A percentile compares a stretch with the other conserved stretches of the same genome.
Evolutionary conservation across 2,113 vertebrate species (phyloP).

Genomic region (Sebastes schlegelii): DNA sequence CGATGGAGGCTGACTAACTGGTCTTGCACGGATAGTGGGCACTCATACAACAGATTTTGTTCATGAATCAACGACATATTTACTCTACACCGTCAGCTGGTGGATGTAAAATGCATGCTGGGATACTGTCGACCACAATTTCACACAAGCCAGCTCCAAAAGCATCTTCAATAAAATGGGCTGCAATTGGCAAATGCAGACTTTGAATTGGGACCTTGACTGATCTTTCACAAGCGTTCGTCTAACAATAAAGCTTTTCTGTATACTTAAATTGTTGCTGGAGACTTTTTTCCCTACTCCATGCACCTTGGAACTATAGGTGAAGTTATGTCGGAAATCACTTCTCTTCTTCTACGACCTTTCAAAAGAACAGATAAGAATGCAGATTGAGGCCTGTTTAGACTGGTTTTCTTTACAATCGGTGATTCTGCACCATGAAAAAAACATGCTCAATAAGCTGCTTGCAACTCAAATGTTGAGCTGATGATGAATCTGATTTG

Average conservation of each 20-base stretch:
- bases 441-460: background rate
- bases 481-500: background rate
- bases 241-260: background rate
- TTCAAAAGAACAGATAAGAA: background rate
- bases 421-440: background rate
- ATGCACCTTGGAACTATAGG: too few relatives aligned
- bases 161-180: background rate
- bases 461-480: too few relatives aligned
- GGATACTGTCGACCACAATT: background rate
- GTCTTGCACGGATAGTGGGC: background rate
- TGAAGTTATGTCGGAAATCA: too few relatives aligned
- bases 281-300: too few relatives aligned
- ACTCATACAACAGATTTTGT: background rate
- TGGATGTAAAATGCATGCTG: background rate
- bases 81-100: background rate
- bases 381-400: background rate
- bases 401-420: background rate
- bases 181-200: background rate
- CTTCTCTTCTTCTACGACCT: too few relatives aligned
- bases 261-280: too few relatives aligned
- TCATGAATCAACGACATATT: background rate
- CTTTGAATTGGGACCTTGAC: background rate
- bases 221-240: background rate
- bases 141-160: background rate
- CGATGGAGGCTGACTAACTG: background rate